These are phyloP conservation scores for Rhabdophis nuchalis DNA, from an alignment of 2,797 vertebrate genomes.

Conservation along the genomic window DNA sequence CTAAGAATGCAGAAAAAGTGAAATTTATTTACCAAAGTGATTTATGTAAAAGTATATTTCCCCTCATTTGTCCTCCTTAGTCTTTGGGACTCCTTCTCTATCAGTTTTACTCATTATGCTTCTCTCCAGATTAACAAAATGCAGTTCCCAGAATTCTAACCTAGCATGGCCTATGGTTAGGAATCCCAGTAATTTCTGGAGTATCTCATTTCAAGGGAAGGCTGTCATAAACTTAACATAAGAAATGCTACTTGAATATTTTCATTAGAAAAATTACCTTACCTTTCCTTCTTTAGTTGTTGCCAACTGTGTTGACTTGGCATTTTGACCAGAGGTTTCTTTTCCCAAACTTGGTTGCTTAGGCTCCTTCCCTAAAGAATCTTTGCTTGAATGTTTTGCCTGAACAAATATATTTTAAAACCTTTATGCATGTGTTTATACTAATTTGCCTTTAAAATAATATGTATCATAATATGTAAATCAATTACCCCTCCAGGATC, in stretches of 20 bases:
- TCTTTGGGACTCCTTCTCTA: background rate
- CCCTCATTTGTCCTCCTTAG: background rate
- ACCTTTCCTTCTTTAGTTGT: constrained; percentile 57
- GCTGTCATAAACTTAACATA: background rate
- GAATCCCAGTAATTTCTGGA: background rate
- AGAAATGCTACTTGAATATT: background rate
- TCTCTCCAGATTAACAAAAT: background rate
- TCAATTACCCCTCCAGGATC: constrained; percentile 56
- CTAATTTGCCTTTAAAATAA: background rate
- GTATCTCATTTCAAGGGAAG: background rate
- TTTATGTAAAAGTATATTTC: background rate
- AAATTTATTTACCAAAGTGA: background rate
- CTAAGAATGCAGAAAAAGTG: background rate
- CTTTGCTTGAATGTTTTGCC: constrained; percentile 49
- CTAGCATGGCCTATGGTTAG: background rate
- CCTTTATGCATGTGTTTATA: background rate
- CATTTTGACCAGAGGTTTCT: constrained; percentile 30
- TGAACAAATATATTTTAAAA: constrained; percentile 22
- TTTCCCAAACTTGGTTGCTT: constrained; percentile 50
- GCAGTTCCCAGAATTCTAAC: background rate
- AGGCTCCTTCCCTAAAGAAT: constrained; percentile 23
- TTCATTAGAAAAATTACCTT: background rate
- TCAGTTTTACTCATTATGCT: background rate
- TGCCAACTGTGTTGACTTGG: constrained; percentile 24
- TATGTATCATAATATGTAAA: background rate